These are phyloP conservation scores for Melanchra persicariae DNA, from an alignment of 2,888 invertebrate species.

Conservation along the genomic window DNA sequence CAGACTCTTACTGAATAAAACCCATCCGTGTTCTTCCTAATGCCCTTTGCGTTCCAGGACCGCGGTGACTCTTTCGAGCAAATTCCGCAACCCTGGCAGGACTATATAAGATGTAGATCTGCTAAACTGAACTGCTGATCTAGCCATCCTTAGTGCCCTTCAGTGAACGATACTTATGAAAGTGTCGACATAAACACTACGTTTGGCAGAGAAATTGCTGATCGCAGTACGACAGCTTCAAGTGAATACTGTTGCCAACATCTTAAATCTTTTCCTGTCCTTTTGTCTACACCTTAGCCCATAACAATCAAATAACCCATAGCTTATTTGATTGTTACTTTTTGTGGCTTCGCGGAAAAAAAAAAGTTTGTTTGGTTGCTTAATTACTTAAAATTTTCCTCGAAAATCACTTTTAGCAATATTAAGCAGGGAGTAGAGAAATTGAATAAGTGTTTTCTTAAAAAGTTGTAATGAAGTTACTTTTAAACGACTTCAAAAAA, in stretches of 20 bases:
- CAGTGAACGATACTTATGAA: conserved; percentile 3
- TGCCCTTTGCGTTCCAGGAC: too few relatives aligned
- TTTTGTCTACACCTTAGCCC: neutral
- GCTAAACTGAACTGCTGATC: too few relatives aligned
- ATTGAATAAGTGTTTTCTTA: neutral
- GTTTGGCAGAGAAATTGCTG: conserved; percentile 40
- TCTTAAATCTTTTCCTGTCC: neutral
- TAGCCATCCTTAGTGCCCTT: too few relatives aligned
- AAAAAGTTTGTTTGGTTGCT: accelerated
- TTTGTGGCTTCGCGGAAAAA: neutral
- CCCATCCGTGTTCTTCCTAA: too few relatives aligned
- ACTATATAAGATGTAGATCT: too few relatives aligned
- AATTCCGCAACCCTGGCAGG: too few relatives aligned
- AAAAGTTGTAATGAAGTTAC: neutral
- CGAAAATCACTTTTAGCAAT: neutral
- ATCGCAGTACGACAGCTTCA: conserved; percentile 11
- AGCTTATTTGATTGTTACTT: too few relatives aligned
- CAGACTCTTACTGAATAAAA: too few relatives aligned
- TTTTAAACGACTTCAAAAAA: too few relatives aligned
- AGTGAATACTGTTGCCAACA: conserved; percentile 22
- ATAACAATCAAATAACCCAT: too few relatives aligned
- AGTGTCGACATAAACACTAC: conserved; percentile 4
- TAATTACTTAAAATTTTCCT: conserved; percentile 13
- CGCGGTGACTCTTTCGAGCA: too few relatives aligned
- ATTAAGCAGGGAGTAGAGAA: neutral